Evolutionary conservation across 1,140 invertebrate species (phyloP).

Genomic region (Cydia pomonella): DNA sequence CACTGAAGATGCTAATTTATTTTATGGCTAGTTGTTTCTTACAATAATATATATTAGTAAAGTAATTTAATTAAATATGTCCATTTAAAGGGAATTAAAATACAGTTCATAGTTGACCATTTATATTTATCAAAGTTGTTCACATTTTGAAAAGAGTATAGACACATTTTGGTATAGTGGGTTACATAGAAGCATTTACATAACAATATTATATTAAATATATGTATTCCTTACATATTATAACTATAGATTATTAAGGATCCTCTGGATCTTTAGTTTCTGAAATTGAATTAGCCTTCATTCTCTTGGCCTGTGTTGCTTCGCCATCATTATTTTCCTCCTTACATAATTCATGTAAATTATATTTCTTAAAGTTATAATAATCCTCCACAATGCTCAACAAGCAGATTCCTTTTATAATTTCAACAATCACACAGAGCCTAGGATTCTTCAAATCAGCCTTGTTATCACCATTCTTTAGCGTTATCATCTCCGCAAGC

Average conservation of each 20-base stretch:
- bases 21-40: too few species aligned
- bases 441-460: constrained; percentile 89
- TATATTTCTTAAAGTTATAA: constrained; percentile 74
- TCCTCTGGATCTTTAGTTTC: constrained; percentile 52
- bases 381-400: constrained; percentile 74
- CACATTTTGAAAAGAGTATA: constrained; percentile 28
- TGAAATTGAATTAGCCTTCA: constrained; percentile 56
- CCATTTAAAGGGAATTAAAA: too few species aligned
- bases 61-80: too few species aligned
- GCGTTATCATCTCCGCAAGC: constrained; percentile 85
- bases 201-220: constrained; percentile 27
- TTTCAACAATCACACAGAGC: constrained; percentile 89
- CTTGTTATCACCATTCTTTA: constrained; percentile 86
- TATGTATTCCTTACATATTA: constrained; percentile 3
- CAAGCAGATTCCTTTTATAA: constrained; percentile 83
- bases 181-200: constrained; percentile 24
- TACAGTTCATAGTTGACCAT: constrained; percentile 14
- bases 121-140: constrained; percentile 21
- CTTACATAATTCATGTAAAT: constrained; percentile 72
- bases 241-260: constrained; percentile 39
- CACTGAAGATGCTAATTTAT: not conserved
- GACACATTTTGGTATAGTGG: constrained; percentile 29
- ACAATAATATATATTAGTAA: too few species aligned
- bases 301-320: constrained; percentile 68
- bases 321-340: constrained; percentile 64